Conservation (phyloP, 2,888 invertebrate genomes). For the Phengaris alcon region DNA sequence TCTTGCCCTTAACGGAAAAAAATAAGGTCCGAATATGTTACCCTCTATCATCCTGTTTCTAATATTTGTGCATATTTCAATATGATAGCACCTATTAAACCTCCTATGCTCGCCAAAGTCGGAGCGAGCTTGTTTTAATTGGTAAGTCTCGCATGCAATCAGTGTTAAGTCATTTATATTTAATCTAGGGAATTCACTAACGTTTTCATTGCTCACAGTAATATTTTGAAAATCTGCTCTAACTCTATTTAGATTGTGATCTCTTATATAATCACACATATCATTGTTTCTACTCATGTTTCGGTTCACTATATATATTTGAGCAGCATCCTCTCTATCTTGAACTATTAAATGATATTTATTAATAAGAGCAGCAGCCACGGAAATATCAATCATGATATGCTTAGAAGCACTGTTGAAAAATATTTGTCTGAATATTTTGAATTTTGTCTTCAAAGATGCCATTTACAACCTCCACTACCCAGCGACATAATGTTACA, state of each 20-base stretch:
- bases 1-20: not conserved
- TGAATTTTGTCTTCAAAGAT: not conserved
- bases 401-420: not conserved
- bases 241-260: no score
- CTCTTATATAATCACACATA: no score
- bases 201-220: no score
- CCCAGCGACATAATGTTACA: not conserved
- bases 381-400: not conserved
- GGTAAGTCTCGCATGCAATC: no score
- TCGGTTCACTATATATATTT: no score
- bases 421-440: not conserved
- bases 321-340: no score
- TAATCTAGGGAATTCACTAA: no score
- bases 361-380: no score
- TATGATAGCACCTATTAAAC: not conserved
- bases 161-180: no score
- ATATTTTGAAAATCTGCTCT: no score
- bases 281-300: no score
- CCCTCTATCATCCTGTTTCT: not conserved
- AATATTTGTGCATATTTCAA: not conserved
- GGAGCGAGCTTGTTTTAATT: not conserved
- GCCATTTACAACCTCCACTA: not conserved
- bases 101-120: not conserved
- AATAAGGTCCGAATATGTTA: not conserved
- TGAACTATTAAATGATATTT: no score